Base-by-base conservation (phyloP, 2,113 vertebrate species). In the Saimiri boliviensis region DNA sequence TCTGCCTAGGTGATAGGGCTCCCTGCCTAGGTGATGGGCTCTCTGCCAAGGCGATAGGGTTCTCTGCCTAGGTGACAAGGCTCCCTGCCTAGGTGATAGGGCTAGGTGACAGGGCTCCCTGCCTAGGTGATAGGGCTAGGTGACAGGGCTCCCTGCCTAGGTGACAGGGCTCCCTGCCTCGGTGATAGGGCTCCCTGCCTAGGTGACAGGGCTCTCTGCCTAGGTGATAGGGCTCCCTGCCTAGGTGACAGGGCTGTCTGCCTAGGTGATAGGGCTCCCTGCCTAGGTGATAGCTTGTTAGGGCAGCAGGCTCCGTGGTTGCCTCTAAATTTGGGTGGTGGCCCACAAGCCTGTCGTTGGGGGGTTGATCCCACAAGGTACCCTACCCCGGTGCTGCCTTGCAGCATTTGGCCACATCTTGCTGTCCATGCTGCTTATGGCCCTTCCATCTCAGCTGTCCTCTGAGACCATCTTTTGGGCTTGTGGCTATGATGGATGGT, bases 341-440 rank as follows among this genome's bases (percentile, higher is more conserved):
- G 45, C 11, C 23, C 17, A n/a, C 5, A 19, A 45, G 32, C 27
- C 23, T 1, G 1, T 12, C 2, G 10, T 60, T 66, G 5, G 9
- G 42, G 0, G 30, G 25, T 25, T 81, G 13, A 17, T 45, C 70
- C 76, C 5, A 14, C 2, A 14, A 87, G 32, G 49, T 16, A 30
- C 40, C 47, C 23, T 12, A 2, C 54, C 35, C 4, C 9, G 42
- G 49, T 47, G n/a, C 42, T 73, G 17, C 20, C 32, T 74, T 56
- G 82, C 42, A n/a, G 30, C 0, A 0, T 49, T n/a, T 89, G 88
- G 66, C n/a, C 60, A 27, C 54, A 2, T 4, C 30, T 42, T 52
- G 63, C 7, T 42, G 2, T 84, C 27, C 4, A 1, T 5, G 21
- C 47, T 74, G 21, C 77, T 49, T 30, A 66, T 2, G 8, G 37